These are phyloP conservation scores for Panthera tigris DNA, from an alignment of 2,113 vertebrate species.

Conservation along the genomic window DNA sequence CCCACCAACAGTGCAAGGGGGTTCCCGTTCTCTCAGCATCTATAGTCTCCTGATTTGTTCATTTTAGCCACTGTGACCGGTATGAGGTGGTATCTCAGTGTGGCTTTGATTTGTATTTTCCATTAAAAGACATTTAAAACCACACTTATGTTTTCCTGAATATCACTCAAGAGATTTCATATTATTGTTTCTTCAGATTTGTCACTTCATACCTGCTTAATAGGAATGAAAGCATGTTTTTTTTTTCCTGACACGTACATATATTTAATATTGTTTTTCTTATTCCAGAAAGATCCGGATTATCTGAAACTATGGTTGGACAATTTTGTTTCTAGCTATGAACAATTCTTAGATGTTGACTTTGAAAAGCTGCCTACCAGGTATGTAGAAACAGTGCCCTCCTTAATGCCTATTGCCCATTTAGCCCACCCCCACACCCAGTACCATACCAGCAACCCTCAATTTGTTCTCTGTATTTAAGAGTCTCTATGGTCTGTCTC, in stretches of 20 bases:
- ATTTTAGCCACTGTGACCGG: no score
- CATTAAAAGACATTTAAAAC: constrained; percentile 1
- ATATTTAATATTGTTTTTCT: constrained; percentile 31
- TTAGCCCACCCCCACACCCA: no score
- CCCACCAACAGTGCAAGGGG: no score
- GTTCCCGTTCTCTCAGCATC: no score
- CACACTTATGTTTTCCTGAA: background rate
- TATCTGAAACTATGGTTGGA: constrained; percentile 98
- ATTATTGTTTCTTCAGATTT: constrained; percentile 35
- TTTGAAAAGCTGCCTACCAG: constrained; percentile 97
- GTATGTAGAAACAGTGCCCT: constrained; percentile 82
- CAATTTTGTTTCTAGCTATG: constrained; percentile 96
- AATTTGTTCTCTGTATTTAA: no score
- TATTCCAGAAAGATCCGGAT: constrained; percentile 95
- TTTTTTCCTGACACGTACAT: background rate
- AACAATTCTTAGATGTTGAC: constrained; percentile 96
- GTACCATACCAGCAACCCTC: no score
- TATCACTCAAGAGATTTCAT: constrained; percentile 14
- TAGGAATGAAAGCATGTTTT: background rate
- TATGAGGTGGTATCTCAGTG: no score
- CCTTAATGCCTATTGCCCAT: no score
- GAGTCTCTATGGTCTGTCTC: no score
- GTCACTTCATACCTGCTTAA: background rate
- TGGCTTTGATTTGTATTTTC: no score
- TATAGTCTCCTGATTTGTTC: no score